Conservation (phyloP, 2,113 vertebrate species). For the Canis aureus region DNA sequence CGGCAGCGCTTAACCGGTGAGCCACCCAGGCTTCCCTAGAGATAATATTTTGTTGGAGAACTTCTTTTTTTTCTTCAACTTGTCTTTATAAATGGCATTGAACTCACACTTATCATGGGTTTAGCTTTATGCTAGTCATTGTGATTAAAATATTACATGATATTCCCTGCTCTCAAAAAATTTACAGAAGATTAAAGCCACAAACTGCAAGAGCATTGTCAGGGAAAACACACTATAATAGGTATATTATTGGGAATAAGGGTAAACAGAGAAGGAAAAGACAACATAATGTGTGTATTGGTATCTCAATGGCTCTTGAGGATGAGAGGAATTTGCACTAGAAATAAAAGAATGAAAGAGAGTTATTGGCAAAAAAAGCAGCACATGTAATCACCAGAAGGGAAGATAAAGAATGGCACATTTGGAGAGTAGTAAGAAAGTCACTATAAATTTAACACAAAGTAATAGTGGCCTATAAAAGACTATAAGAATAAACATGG, state of each 20-base stretch:
- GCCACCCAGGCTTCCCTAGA: not conserved
- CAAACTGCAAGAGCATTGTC: not conserved
- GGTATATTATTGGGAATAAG: not conserved
- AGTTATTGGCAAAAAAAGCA: not conserved
- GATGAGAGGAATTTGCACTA: slow-evolving; percentile 9
- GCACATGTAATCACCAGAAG: not conserved
- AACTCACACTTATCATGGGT: not conserved
- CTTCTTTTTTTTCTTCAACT: not conserved
- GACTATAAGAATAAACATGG: not conserved
- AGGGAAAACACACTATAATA: not conserved
- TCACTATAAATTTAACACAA: slow-evolving; percentile 58
- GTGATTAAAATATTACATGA: not conserved
- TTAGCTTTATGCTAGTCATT: not conserved
- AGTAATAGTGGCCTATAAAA: slow-evolving; percentile 68
- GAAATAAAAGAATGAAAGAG: not conserved
- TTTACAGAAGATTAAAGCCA: not conserved
- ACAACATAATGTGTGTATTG: not conserved
- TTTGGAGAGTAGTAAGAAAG: not conserved
- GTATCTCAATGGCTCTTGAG: not conserved
- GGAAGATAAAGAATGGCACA: slow-evolving; percentile 22
- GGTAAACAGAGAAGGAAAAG: not conserved
- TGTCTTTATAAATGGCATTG: not conserved
- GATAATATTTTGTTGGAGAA: not conserved
- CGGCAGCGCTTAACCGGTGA: too few relatives aligned
- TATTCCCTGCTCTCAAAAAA: not conserved